Evolutionary conservation across 2,113 vertebrate species (phyloP), one percentile per base, ranked within the genome.

Genomic region (Nothocercus julius): DNA sequence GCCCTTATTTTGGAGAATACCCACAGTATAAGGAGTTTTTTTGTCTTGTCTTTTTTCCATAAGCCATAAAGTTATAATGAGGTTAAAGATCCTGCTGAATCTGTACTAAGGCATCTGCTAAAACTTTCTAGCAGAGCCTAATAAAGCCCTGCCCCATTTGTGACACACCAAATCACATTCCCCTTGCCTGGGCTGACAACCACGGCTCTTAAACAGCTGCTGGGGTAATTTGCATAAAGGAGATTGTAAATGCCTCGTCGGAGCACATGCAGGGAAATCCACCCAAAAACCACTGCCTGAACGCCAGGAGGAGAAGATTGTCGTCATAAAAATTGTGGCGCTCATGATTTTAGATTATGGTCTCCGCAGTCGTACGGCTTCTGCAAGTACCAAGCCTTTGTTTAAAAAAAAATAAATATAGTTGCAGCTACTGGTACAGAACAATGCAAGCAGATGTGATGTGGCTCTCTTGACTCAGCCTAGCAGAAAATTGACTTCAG

Each of bases 141-240:
- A 96, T 97, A 95, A 97, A 96, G 95, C 80, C 94, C 94, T 97
- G 95, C 96, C 96, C 96, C 95, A 93, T 95, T 96, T 96, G 96
- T 97, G 96, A 95, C 91, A 97, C 51, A 92, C 94, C 95, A 96
- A 96, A 96, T 95, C 96, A 95, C 94, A 94, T 97, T 96, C 94
- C 92, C 94, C 87, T 97, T 97, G 95, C 94, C 91, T 95, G 93
- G 87, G 95, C 94, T 97, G 96, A 97, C 96, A 97, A 90, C 95
- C 94, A 95, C 93, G 89, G 96, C 95, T 97, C 96, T 96, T 97
- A 93, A 96, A 89, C 95, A 96, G 95, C 96, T 97, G 95, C 94
- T 96, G 95, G 87, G 95, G 94, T 97, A 97, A 97, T 97, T 97
- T 96, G 95, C 95, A 95, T 95, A 95, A 96, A 96, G 96, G 95